Evolutionary conservation across 2,113 vertebrate species (phyloP).

Genomic region (Osmerus eperlanus): DNA sequence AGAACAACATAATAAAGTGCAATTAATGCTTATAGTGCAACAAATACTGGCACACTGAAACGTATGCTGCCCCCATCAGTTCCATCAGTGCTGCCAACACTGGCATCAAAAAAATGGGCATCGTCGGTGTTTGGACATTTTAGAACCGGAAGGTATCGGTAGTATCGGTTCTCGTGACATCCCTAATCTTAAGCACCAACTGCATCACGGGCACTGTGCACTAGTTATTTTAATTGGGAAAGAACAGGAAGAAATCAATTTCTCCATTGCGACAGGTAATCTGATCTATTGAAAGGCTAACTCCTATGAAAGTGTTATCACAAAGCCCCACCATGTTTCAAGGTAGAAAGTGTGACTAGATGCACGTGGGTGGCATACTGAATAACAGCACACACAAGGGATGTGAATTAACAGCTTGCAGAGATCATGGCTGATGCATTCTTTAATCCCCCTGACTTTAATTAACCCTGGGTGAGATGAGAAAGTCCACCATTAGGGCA

Average conservation of each 20-base stretch:
- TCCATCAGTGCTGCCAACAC: too few species aligned
- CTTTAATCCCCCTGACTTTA: conserved; percentile 63
- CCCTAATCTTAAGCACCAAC: too few species aligned
- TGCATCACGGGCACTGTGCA: not conserved
- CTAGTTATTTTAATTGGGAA: conserved; percentile 59
- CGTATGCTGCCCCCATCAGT: too few species aligned
- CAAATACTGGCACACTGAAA: too few species aligned
- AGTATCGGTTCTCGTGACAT: too few species aligned
- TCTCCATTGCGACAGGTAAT: conserved; percentile 58
- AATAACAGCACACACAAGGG: conserved; percentile 12
- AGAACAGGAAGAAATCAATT: conserved; percentile 60
- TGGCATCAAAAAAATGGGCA: too few species aligned
- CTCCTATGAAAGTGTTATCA: conserved; percentile 51
- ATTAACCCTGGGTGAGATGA: conserved; percentile 53
- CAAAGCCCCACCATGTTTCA: conserved; percentile 5
- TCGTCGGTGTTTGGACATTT: too few species aligned
- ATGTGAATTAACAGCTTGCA: conserved; percentile 36
- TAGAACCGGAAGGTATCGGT: too few species aligned
- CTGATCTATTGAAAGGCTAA: conserved; percentile 58
- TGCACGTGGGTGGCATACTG: conserved; percentile 21
- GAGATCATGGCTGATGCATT: conserved; percentile 48
- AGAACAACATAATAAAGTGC: too few species aligned
- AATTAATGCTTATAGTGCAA: too few species aligned
- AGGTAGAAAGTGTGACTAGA: not conserved
- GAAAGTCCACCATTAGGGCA: too few species aligned